Base-by-base conservation (phyloP, 2,113 vertebrate species). In the Turnix velox region DNA sequence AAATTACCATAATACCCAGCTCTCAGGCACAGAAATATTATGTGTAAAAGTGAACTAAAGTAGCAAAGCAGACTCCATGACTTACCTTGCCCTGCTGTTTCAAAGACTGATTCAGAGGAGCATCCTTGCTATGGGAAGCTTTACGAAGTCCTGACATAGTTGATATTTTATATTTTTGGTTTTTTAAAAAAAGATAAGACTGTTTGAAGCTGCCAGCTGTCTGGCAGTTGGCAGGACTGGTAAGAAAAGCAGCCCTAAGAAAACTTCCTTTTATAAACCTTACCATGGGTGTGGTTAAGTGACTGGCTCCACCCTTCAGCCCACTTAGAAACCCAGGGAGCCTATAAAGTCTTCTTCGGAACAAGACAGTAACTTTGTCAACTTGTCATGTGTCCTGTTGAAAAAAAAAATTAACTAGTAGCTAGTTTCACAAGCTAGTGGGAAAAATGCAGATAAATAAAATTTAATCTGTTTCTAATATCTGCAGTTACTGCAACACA, bases 21-120 rank as follows among this genome's bases (percentile, higher is more conserved):
- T 39, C 31, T 61, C 23, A 66, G 4, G 15, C 31, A 79, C 27
- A 88, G 28, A 66, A 68, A 10, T 30, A 63, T 14, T 30, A 73
- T 1, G 1, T 23, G 18, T 25, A 55, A 69, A 82, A 61, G 43
- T 12, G 4, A 69, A 54, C 28, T 59, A 24, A 76, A 52, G 31
- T 33, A 87, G 67, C 25, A 79, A 91, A 92, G 28, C 14, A 68
- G 27, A 76, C 5, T 68, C 43, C 23, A 33, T 62, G 17, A 91
- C 96, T 96, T 96, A 96, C 96, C 96, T 66, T 93, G 68, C 78
- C 63, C 76, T 48, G 95, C 14, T 87, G 94, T 14, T 85, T 94
- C 75, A 78, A 61, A 78, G 90, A 49, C 4, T 18, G n/a, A 28
- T 68, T 86, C 35, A 51, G n/a, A 88, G 33, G 42, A 72, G 14